Conservation (phyloP, 1,140 invertebrate species). For the Diorhabda carinulata region DNA sequence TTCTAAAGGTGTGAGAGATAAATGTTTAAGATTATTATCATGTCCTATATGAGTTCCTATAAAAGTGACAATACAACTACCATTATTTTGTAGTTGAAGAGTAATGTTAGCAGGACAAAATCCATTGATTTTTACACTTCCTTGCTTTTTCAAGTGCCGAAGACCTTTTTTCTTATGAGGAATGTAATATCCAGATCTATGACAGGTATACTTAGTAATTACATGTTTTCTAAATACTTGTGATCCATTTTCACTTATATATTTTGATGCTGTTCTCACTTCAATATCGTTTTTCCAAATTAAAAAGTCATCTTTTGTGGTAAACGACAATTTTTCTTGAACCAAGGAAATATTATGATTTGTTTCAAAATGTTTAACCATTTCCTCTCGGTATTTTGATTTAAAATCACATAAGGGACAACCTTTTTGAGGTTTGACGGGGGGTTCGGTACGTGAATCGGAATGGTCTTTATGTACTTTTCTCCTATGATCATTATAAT, state of each 20-base stretch:
- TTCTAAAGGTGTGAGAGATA: constrained; percentile 22
- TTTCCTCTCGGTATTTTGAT: not conserved
- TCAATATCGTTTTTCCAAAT: constrained; percentile 14
- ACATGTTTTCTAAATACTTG: not conserved
- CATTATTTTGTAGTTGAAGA: constrained; percentile 1
- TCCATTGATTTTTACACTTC: constrained; percentile 22
- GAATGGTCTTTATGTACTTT: not conserved
- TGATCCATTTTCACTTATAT: constrained; percentile 7
- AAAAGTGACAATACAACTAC: constrained; percentile 12
- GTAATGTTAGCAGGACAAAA: constrained; percentile 25
- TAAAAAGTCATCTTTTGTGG: constrained; percentile 1
- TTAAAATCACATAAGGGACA: constrained; percentile 17
- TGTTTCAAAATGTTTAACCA: constrained; percentile 13
- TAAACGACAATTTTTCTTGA: not conserved
- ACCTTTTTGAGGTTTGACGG: constrained; percentile 4
- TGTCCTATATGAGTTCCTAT: constrained; percentile 28
- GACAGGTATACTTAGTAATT: constrained; percentile 19
- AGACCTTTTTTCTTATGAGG: constrained; percentile 14
- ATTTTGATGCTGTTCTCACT: constrained; percentile 2
- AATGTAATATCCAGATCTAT: constrained; percentile 22
- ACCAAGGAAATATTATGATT: constrained; percentile 10
- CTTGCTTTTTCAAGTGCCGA: constrained; percentile 22
- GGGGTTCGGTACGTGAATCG: not conserved
- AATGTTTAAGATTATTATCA: constrained; percentile 23
- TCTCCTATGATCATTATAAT: constrained; percentile 2